phyloP scores from a whole-genome alignment of 2,797 vertebrate species.

The Nasua narica region DNA sequence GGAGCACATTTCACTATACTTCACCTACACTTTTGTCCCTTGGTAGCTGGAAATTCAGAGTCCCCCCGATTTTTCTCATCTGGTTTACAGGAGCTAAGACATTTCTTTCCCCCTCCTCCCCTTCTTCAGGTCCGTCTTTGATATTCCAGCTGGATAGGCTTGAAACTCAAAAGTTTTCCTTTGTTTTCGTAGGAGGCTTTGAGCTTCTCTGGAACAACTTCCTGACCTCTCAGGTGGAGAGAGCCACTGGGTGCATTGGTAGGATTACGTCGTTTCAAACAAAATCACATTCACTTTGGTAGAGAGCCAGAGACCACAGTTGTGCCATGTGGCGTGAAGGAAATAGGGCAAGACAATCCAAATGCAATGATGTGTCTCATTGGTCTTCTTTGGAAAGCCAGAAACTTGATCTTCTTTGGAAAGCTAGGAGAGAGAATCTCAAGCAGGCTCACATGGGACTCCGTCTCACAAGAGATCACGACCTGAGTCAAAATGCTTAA shows the following conservation, averaged over 20 bases:
- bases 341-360: background rate
- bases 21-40: background rate
- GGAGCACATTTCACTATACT: too few relatives aligned
- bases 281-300: background rate
- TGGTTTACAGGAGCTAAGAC: background rate
- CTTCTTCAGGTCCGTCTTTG: background rate
- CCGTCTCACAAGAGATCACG: background rate
- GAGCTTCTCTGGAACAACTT: background rate
- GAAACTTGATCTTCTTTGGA: background rate
- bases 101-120: background rate
- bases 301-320: background rate
- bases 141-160: background rate
- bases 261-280: background rate
- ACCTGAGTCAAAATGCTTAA: background rate
- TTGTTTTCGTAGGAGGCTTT: background rate
- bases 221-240: background rate
- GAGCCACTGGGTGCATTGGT: background rate
- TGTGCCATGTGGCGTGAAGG: background rate
- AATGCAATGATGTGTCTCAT: fast-evolving
- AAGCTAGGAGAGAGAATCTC: background rate
- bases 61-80: background rate
- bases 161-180: background rate
- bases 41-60: background rate
- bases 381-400: background rate
- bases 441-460: background rate